A percentile compares a stretch with the other conserved stretches of the same genome.
Conservation (phyloP, 64 coral and sea anemone genomes). For the Stichodactyla helianthus region DNA sequence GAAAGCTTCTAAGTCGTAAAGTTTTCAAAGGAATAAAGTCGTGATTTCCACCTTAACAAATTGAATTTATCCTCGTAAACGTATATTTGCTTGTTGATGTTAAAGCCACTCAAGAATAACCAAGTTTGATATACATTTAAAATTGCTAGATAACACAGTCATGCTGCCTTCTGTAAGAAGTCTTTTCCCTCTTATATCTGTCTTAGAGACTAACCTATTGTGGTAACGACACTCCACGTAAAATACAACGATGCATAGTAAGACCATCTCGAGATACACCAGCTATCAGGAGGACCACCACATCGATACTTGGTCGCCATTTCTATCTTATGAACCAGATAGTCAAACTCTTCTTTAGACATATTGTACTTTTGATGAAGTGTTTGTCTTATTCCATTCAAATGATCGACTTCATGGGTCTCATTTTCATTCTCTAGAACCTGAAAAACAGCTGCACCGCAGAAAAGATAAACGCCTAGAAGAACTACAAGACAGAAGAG, state of each 20-base stretch:
- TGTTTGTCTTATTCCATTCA: slow-evolving; percentile 63
- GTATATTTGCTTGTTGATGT: not conserved
- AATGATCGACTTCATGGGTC: slow-evolving; percentile 44
- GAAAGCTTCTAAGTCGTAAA: too few species aligned
- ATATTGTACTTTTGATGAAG: slow-evolving; percentile 71
- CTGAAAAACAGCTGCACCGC: slow-evolving; percentile 81
- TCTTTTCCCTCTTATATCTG: not conserved
- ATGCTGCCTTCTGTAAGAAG: not conserved
- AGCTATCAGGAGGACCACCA: slow-evolving; percentile 57
- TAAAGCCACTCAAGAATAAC: not conserved
- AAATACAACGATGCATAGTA: slow-evolving; percentile 92
- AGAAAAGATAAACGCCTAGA: slow-evolving; percentile 72
- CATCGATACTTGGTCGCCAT: slow-evolving; percentile 70
- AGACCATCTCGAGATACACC: slow-evolving; percentile 85
- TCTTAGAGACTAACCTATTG: slow-evolving; percentile 56
- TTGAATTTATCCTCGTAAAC: too few species aligned
- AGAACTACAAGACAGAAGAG: slow-evolving; percentile 58
- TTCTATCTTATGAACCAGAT: slow-evolving; percentile 62
- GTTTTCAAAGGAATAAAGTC: not conserved
- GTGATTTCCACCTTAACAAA: not conserved
- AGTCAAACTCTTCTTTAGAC: slow-evolving; percentile 65
- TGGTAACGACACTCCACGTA: slow-evolving; percentile 88
- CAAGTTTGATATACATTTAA: not conserved
- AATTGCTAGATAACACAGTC: not conserved
- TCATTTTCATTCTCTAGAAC: slow-evolving; percentile 91